A percentile compares a stretch with the other conserved stretches of the same genome.
Evolutionary conservation across 2,797 vertebrate species (phyloP).

Genomic region (Semotilus atromaculatus): DNA sequence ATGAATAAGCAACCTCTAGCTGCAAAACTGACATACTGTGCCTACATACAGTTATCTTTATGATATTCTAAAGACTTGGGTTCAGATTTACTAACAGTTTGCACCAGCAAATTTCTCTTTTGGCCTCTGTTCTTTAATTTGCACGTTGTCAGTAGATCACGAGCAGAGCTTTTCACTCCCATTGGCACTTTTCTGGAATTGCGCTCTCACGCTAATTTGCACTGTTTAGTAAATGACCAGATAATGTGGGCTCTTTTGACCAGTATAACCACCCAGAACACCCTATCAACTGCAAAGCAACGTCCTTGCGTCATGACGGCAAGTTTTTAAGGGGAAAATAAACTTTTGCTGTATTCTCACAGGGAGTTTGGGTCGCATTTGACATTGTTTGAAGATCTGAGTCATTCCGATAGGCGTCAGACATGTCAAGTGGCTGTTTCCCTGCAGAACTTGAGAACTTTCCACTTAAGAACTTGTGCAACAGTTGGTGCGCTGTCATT

Average conservation of each 20-base stretch:
- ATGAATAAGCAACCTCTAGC: too few species aligned
- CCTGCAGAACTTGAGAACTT: conserved; percentile 16
- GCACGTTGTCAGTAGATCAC: too few species aligned
- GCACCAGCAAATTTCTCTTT: too few species aligned
- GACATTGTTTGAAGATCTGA: conserved; percentile 30
- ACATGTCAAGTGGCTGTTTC: conserved; percentile 32
- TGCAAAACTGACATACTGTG: too few species aligned
- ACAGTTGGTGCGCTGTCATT: conserved; percentile 29
- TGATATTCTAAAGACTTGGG: too few species aligned
- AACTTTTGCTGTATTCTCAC: neutral
- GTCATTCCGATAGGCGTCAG: conserved; percentile 30
- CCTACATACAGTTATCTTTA: too few species aligned
- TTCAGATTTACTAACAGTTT: too few species aligned
- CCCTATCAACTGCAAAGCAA: neutral
- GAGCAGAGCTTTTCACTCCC: too few species aligned
- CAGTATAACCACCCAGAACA: neutral
- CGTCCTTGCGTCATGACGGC: neutral
- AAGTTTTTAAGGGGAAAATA: neutral
- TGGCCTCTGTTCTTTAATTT: too few species aligned
- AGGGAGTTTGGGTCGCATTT: conserved; percentile 3
- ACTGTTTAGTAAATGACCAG: neutral
- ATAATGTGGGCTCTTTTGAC: neutral
- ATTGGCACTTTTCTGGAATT: too few species aligned
- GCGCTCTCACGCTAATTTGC: too few species aligned
- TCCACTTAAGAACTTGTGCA: conserved; percentile 19